phyloP scores from a whole-genome alignment of 1,140 invertebrate species.

The Parapsyche elsis region DNA sequence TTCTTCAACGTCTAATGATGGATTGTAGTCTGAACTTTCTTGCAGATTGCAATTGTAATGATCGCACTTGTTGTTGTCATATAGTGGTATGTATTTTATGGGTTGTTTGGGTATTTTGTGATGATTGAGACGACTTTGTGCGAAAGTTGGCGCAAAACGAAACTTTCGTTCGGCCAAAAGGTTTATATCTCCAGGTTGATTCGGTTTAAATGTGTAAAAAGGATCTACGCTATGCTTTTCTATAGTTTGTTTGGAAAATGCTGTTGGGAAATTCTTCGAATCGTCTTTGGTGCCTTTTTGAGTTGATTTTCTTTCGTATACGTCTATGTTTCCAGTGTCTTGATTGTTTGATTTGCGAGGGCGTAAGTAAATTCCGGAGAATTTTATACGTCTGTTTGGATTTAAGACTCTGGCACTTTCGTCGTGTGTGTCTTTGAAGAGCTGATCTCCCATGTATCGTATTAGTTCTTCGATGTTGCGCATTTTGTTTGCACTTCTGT shows the following conservation, averaged over 20 bases:
- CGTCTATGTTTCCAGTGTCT: not conserved
- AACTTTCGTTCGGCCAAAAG: conserved; percentile 63
- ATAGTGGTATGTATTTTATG: conserved; percentile 10
- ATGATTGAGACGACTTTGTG: conserved; percentile 33
- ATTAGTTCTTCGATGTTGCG: conserved; percentile 64
- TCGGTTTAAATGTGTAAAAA: conserved; percentile 63
- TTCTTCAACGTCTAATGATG: conserved; percentile 25
- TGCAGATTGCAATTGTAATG: not conserved
- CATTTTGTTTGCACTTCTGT: conserved; percentile 62
- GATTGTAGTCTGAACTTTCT: conserved; percentile 6
- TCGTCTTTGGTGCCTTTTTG: conserved; percentile 1
- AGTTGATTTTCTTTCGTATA: not conserved
- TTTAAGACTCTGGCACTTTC: conserved; percentile 58
- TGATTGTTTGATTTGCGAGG: conserved; percentile 46
- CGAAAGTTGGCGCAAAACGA: conserved; percentile 59
- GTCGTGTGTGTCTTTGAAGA: conserved; percentile 57
- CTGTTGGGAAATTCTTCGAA: not conserved
- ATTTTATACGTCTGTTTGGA: conserved; percentile 59
- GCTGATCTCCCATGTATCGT: conserved; percentile 63
- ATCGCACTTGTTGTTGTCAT: not conserved
- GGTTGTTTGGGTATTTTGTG: conserved; percentile 22
- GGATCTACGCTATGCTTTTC: conserved; percentile 57
- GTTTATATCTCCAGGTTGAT: conserved; percentile 64
- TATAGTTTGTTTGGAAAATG: not conserved
- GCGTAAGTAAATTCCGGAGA: conserved; percentile 61